A percentile compares a stretch with the other conserved stretches of the same genome.
Conservation (phyloP, 2,888 invertebrate genomes). For the Tanytarsus gracilentus region DNA sequence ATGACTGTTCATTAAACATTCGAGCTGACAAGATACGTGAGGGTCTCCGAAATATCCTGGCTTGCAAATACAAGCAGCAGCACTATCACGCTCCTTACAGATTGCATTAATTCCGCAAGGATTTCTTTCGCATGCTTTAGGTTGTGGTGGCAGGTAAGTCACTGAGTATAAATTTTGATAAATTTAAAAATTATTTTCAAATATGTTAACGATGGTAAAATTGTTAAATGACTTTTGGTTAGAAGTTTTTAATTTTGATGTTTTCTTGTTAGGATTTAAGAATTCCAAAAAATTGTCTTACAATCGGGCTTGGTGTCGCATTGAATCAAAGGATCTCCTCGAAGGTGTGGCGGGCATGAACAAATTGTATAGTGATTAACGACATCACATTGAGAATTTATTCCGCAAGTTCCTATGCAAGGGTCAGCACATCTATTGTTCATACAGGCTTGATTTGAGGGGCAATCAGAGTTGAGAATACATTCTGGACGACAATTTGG, state of each 20-base stretch:
- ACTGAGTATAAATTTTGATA: too few relatives aligned
- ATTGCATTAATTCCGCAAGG: constrained; percentile 65
- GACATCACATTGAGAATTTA: constrained; percentile 63
- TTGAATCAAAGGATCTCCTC: constrained; percentile 71
- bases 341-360: constrained; percentile 62
- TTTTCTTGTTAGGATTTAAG: too few relatives aligned
- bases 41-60: constrained; percentile 70
- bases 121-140: too few relatives aligned
- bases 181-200: too few relatives aligned
- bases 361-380: constrained; percentile 71
- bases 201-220: too few relatives aligned
- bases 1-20: constrained; percentile 66
- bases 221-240: too few relatives aligned
- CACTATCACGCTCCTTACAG: constrained; percentile 68
- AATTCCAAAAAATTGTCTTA: too few relatives aligned
- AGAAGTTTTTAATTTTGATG: too few relatives aligned
- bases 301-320: too few relatives aligned
- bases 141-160: too few relatives aligned
- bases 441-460: constrained; percentile 65
- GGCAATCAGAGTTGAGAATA: constrained; percentile 63
- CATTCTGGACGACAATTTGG: constrained; percentile 78
- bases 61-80: constrained; percentile 65
- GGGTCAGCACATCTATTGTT: constrained; percentile 71
- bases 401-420: constrained; percentile 67
- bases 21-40: constrained; percentile 65